Base-by-base conservation (phyloP, 2,888 invertebrate species). In the Tryphoninae sp. region DNA sequence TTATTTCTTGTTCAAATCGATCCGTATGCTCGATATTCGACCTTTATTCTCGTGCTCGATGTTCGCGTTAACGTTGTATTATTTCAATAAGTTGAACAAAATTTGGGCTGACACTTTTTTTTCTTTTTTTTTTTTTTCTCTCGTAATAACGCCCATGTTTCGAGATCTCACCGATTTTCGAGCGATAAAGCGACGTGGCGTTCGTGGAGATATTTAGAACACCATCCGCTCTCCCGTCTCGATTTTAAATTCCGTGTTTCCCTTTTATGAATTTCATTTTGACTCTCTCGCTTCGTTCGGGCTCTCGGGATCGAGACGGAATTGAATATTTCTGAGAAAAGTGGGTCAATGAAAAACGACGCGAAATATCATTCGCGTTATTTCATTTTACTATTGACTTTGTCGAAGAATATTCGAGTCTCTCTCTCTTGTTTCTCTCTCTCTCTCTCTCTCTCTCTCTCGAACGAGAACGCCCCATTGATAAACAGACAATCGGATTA, bases 321-420 rank as follows among this genome's bases (percentile, higher is more conserved):
- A 68, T 76, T 49, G 59, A 76, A 61, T 76, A 58, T 76, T 68
- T 51, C 40, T 22, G 51, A 33, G 26, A 69, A 72, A 84, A 80
- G 78, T 84, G 65, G 84, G 84, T 82, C 84, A 80, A 84, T 80
- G 80, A 75, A 73, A 80, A 80, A 80, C 64, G 53, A 19, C 40
- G 67, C 62, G 68, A 72, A 77, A 71, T 75, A 61, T 71, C 58
- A 62, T 59, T 51, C 67, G 49, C 53, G 19, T 23, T 67, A 71
- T 81, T 73, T 68, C 22, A 33, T 75, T 67, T 64, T 55, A 26
- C 23, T 64, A 45, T 55, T 49, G 69, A 45, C 51, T 59, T 65
- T 74, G 68, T 58, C 61, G 49, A 59, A 73, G 67, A 62, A 61
- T 62, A 55, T 67, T 40, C 16, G 33, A 64, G 40, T 55, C 19